Conservation (phyloP, 2,888 invertebrate genomes). For the Mimas tiliae region DNA sequence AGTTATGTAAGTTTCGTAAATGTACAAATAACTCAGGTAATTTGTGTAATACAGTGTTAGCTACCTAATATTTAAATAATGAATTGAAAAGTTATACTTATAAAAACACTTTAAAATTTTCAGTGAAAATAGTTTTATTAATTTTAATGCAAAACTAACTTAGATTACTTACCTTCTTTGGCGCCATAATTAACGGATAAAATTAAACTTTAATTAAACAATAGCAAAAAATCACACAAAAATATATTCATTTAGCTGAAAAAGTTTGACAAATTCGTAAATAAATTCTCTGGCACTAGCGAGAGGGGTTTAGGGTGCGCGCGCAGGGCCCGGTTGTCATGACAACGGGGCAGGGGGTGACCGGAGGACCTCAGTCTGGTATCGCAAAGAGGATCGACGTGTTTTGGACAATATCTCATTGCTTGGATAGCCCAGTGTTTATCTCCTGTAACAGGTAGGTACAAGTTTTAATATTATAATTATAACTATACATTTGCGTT, state of each 20-base stretch:
- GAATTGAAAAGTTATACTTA: not conserved
- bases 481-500: not conserved
- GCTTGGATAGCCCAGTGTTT: constrained; percentile 8
- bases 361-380: constrained; percentile 28
- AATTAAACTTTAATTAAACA: constrained; percentile 35
- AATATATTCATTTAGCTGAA: constrained; percentile 39
- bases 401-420: constrained; percentile 30
- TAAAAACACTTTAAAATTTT: not conserved
- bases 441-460: constrained; percentile 1
- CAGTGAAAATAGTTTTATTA: too few relatives aligned
- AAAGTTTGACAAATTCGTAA: constrained; percentile 64
- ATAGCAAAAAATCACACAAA: constrained; percentile 36
- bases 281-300: constrained; percentile 45
- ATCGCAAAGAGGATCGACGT: constrained; percentile 36
- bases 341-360: constrained; percentile 53
- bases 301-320: constrained; percentile 54
- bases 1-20: not conserved
- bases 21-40: not conserved
- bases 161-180: constrained; percentile 78
- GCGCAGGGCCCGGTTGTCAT: constrained; percentile 69
- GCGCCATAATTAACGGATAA: constrained; percentile 58
- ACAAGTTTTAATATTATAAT: not conserved
- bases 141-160: too few relatives aligned
- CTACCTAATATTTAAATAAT: not conserved
- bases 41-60: not conserved